These are phyloP conservation scores for Mohoua ochrocephala DNA, from an alignment of 2,113 vertebrate genomes.

Conservation along the genomic window DNA sequence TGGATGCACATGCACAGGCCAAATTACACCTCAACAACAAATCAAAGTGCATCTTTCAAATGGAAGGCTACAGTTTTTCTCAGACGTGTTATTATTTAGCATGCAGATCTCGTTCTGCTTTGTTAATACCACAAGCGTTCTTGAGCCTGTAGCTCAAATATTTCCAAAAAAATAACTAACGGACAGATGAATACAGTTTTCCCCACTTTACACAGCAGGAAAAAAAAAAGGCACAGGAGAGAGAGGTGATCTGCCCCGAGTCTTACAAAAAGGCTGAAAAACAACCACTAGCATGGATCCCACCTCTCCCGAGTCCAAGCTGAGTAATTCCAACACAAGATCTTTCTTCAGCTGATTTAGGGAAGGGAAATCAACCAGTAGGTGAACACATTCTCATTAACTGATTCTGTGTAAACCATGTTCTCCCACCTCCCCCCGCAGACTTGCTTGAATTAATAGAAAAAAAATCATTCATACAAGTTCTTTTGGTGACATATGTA, in stretches of 20 bases:
- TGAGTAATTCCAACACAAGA: neutral
- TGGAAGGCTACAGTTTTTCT: neutral
- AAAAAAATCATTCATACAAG: neutral
- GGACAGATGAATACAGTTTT: neutral
- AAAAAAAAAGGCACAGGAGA: neutral
- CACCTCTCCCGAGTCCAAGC: neutral
- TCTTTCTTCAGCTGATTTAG: neutral
- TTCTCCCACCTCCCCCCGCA: neutral
- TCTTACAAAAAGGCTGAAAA: neutral
- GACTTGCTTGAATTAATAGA: neutral
- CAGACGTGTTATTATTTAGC: neutral
- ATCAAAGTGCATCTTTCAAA: neutral
- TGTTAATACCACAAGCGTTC: neutral
- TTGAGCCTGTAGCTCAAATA: neutral
- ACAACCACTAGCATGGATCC: neutral
- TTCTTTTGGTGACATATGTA: constrained; percentile 24
- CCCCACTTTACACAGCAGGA: neutral
- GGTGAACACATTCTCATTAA: neutral
- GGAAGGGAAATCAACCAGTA: neutral
- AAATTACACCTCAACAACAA: neutral
- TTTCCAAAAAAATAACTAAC: neutral
- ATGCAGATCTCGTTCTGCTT: neutral
- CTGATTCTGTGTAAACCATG: neutral
- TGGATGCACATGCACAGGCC: neutral
- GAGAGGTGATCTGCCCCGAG: neutral